Evolutionary conservation across 1,140 invertebrate species (phyloP), one percentile per base, ranked within the genome.

Genomic region (Chironomus striatipennis): DNA sequence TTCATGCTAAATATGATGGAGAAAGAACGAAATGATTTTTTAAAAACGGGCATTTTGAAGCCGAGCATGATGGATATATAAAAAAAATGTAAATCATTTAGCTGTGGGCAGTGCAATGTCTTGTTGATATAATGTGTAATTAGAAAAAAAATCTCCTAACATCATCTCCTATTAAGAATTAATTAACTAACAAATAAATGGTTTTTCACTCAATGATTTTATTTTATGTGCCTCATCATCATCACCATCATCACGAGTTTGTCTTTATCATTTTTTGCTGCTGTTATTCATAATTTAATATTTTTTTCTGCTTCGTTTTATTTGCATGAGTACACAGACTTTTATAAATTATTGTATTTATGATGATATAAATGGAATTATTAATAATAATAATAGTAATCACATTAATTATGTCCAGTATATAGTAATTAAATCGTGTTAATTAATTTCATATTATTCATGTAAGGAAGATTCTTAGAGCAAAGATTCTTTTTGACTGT

Each of bases 51-150:
- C 65, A 70, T 70, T 70, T 70, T 70, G 17, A 70, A 70, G 65
- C 15, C 65, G 65, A 70, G 65, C 65, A 70, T 70, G 65, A 18
- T 21, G 65, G 9, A 70, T 70, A 20, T 20, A 18, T 20, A 20
- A 70, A 70, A 18, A 70, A 70, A 70, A 70, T 20, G 65, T 70
- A 70, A 70, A 70, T 70, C 65, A 70, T 70, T 70, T 70, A 20
- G 65, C 65, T 70, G 65, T 70, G 65, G 65, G 65, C 65, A 20
- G 65, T 70, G 9, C n/a, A n/a, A 57, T 57, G 65, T 70, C 65
- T 70, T 21, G 65, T 20, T 20, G 20, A 18, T 20, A 70, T 20
- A 70, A 70, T 70, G 65, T 70, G 18, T 70, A 70, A 70, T 70
- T 70, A 70, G 20, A 70, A 70, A 70, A 67, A 57, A 57, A 57